Evolutionary conservation across 2,113 vertebrate species (phyloP).

Genomic region (Lathamus discolor): DNA sequence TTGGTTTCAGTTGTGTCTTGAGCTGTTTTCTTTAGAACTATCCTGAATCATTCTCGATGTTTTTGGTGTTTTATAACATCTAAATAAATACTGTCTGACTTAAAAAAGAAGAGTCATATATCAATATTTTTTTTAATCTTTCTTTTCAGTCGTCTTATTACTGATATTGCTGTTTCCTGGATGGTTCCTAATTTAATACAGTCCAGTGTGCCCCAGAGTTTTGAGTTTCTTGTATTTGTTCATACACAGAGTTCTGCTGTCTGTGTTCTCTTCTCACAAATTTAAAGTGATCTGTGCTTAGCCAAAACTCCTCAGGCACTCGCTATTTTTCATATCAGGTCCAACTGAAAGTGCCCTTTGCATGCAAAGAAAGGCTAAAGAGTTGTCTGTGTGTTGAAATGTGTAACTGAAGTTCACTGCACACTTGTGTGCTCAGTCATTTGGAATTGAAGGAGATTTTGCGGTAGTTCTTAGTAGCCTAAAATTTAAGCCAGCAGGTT

Average conservation of each 20-base stretch:
- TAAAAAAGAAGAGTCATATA: background rate
- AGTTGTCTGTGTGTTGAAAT: background rate
- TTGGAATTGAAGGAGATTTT: background rate
- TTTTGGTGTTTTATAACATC: background rate
- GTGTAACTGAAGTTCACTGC: background rate
- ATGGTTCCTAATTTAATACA: background rate
- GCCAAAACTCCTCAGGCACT: background rate
- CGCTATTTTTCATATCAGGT: background rate
- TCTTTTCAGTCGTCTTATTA: background rate
- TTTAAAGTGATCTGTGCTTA: background rate
- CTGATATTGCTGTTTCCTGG: background rate
- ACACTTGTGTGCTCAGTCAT: background rate
- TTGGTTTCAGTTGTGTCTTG: background rate
- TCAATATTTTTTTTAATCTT: background rate
- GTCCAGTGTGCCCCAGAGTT: background rate
- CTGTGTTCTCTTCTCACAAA: background rate
- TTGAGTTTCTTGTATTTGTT: background rate
- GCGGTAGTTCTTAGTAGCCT: background rate
- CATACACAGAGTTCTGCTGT: background rate
- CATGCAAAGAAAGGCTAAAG: background rate
- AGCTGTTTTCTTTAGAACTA: background rate
- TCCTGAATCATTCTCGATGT: background rate
- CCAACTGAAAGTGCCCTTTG: background rate
- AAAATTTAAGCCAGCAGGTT: background rate
- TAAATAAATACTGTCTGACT: background rate